phyloP scores from a whole-genome alignment of 2,113 vertebrate species.

The Dipodomys spectabilis region DNA sequence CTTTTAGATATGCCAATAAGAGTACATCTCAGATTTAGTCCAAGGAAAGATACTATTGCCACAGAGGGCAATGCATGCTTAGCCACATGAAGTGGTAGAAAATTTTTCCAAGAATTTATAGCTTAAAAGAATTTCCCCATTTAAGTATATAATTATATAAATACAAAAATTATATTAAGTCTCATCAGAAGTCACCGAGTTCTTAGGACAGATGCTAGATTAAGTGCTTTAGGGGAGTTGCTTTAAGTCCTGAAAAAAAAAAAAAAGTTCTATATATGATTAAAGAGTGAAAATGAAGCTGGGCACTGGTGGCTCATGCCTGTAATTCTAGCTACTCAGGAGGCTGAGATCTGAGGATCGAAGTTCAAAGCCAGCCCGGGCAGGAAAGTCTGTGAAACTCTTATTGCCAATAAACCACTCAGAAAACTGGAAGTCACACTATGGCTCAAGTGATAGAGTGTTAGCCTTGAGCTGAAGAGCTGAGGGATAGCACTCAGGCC shows the following conservation, averaged over 20 bases:
- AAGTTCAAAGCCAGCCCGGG: too few relatives aligned
- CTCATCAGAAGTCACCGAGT: neutral
- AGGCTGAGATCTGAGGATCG: too few relatives aligned
- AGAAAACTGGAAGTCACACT: too few relatives aligned
- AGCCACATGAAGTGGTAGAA: neutral
- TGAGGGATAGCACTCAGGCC: too few relatives aligned
- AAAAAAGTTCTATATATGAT: neutral
- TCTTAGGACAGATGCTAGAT: neutral
- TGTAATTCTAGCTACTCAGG: too few relatives aligned
- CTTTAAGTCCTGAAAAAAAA: neutral
- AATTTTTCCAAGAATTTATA: neutral
- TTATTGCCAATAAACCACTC: too few relatives aligned
- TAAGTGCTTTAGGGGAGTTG: neutral
- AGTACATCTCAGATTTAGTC: neutral
- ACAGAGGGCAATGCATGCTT: neutral
- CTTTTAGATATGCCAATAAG: neutral
- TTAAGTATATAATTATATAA: too few relatives aligned
- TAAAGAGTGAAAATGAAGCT: neutral
- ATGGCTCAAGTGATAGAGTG: too few relatives aligned
- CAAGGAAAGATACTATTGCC: neutral
- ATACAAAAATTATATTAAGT: neutral
- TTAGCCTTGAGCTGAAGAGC: too few relatives aligned
- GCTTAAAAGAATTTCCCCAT: too few relatives aligned
- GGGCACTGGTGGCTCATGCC: too few relatives aligned
- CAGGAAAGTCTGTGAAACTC: too few relatives aligned